phyloP scores from a whole-genome alignment of 2,888 invertebrate species.

The Erebia palarica region DNA sequence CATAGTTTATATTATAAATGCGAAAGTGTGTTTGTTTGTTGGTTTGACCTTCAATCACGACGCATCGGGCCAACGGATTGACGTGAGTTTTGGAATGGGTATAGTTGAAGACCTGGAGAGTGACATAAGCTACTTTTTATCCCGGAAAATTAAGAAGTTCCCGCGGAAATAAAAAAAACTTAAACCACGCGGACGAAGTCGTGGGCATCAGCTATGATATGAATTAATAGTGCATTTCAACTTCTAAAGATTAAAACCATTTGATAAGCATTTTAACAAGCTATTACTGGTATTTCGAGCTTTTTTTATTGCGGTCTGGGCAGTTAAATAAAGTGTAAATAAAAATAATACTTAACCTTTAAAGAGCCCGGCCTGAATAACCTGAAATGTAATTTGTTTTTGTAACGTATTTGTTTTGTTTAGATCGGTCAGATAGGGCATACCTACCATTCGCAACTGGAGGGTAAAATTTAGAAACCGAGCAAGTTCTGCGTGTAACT shows the following conservation, averaged over 20 bases:
- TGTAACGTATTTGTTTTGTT: constrained; percentile 5
- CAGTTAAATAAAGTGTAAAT: neutral
- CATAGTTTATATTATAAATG: too few species aligned
- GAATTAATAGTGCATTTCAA: too few species aligned
- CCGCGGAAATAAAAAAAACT: too few species aligned
- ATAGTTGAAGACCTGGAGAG: too few species aligned
- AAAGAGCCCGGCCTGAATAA: neutral
- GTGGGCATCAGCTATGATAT: too few species aligned
- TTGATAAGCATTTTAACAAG: neutral
- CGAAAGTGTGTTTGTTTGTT: too few species aligned
- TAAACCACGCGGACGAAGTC: too few species aligned
- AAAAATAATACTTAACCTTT: constrained; percentile 1
- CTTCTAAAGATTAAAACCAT: neutral
- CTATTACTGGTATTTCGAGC: neutral
- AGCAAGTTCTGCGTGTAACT: neutral
- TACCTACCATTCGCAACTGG: neutral
- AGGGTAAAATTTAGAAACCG: neutral
- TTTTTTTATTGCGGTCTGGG: neutral
- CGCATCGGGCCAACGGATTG: too few species aligned
- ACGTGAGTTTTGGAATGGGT: too few species aligned
- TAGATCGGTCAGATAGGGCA: constrained; percentile 2
- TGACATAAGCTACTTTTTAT: too few species aligned
- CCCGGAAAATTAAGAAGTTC: too few species aligned
- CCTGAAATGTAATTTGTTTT: constrained; percentile 1
- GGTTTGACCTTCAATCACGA: too few species aligned